These are phyloP conservation scores for Ibycter americanus DNA, from an alignment of 2,797 vertebrate species.

Conservation along the genomic window DNA sequence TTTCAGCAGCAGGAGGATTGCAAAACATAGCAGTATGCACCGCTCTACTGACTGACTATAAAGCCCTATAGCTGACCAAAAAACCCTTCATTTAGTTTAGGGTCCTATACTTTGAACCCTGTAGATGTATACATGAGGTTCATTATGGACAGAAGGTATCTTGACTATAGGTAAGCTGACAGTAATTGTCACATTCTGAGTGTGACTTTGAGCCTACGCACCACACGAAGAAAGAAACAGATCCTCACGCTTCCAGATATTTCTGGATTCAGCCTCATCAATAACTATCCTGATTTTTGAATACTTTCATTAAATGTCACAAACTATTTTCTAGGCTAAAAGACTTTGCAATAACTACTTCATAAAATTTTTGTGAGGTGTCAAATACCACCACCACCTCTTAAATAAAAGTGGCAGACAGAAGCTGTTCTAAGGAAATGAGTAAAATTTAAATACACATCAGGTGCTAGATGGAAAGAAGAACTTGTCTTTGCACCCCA, in stretches of 20 bases:
- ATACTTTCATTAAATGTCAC: not conserved
- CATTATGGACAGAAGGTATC: not conserved
- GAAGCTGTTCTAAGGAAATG: not conserved
- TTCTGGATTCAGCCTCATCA: slow-evolving; percentile 31
- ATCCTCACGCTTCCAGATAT: slow-evolving; percentile 22
- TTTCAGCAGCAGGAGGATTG: not conserved
- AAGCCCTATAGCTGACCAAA: not conserved
- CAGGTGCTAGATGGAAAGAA: not conserved
- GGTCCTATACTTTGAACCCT: not conserved
- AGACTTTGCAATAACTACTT: not conserved
- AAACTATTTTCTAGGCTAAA: not conserved
- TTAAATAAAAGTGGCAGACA: slow-evolving; percentile 3
- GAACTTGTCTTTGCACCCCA: not conserved
- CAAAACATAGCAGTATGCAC: not conserved
- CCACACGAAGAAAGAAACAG: not conserved
- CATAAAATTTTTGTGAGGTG: not conserved
- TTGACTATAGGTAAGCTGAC: not conserved
- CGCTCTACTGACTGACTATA: not conserved
- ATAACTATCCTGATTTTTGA: not conserved
- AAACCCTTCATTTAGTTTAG: not conserved
- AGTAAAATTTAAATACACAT: not conserved
- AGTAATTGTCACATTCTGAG: not conserved
- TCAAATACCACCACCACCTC: slow-evolving; percentile 13
- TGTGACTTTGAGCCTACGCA: not conserved
- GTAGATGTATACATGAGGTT: not conserved